These are phyloP conservation scores for Saccostrea cuccullata DNA, from an alignment of 1,140 invertebrate genomes.

Conservation along the genomic window DNA sequence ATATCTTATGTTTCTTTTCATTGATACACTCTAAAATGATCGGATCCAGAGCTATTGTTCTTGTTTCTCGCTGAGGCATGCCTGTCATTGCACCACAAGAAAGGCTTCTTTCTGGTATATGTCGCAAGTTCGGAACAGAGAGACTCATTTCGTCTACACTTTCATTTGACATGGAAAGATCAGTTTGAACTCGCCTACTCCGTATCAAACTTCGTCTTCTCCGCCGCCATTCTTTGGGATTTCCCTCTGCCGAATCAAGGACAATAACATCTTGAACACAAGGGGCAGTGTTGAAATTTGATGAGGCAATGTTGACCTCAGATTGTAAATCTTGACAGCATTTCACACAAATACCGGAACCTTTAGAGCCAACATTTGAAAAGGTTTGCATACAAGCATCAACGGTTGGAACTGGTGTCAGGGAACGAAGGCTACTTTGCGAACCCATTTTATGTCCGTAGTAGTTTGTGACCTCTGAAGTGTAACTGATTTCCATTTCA, in stretches of 20 bases:
- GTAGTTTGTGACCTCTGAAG: neutral
- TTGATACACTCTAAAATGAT: conserved; percentile 41
- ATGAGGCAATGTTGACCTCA: conserved; percentile 45
- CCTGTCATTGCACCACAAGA: conserved; percentile 50
- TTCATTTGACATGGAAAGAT: conserved; percentile 61
- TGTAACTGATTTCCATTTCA: conserved; percentile 13
- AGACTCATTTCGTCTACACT: conserved; percentile 51
- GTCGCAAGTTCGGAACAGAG: conserved; percentile 50
- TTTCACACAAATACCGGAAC: conserved; percentile 60
- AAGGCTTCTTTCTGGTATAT: conserved; percentile 53
- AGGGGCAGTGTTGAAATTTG: conserved; percentile 56
- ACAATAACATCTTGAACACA: conserved; percentile 62
- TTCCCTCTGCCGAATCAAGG: conserved; percentile 52
- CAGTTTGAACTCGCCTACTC: conserved; percentile 71
- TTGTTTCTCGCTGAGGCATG: conserved; percentile 45
- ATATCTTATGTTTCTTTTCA: conserved; percentile 4
- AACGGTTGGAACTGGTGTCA: neutral
- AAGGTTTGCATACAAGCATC: conserved; percentile 48
- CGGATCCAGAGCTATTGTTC: conserved; percentile 57
- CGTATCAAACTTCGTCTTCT: conserved; percentile 64
- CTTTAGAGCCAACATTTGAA: conserved; percentile 40
- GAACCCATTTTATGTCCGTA: neutral
- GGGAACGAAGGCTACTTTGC: neutral
- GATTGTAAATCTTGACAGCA: conserved; percentile 62
- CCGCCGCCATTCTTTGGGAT: conserved; percentile 52